A percentile compares a stretch with the other conserved stretches of the same genome.
Evolutionary conservation across 2,888 invertebrate species (phyloP).

Genomic region (Netelia melanura): DNA sequence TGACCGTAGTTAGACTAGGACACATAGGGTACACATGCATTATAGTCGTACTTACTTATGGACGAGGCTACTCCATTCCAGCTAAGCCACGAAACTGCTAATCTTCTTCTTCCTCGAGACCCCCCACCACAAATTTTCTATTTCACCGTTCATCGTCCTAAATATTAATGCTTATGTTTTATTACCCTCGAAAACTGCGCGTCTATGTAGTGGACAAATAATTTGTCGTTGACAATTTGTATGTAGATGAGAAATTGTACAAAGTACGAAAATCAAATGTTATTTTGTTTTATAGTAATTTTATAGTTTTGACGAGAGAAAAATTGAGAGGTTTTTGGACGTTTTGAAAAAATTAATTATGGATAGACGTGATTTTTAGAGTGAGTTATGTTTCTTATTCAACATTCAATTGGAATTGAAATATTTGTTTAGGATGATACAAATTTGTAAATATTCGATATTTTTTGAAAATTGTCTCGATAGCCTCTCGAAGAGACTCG

Average conservation of each 20-base stretch:
- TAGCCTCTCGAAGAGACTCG: too few relatives aligned
- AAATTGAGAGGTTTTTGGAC: too few relatives aligned
- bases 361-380: too few relatives aligned
- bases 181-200: constrained; percentile 46
- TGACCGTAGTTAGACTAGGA: constrained; percentile 41
- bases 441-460: too few relatives aligned
- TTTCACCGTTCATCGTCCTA: constrained; percentile 62
- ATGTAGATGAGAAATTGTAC: background rate
- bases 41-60: constrained; percentile 35
- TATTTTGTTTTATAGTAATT: too few relatives aligned
- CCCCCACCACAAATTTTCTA: constrained; percentile 26
- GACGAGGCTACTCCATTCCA: constrained; percentile 26
- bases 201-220: background rate
- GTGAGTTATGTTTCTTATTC: too few relatives aligned
- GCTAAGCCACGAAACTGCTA: constrained; percentile 55
- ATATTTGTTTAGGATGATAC: too few relatives aligned
- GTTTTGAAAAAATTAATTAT: too few relatives aligned
- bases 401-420: too few relatives aligned
- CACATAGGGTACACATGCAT: constrained; percentile 29
- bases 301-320: too few relatives aligned
- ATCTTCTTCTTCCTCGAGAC: constrained; percentile 52
- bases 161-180: constrained; percentile 57
- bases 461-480: too few relatives aligned
- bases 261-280: too few relatives aligned
- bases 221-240: background rate